Base-by-base conservation (phyloP, 2,888 invertebrate species). In the Nemoura dubitans region DNA sequence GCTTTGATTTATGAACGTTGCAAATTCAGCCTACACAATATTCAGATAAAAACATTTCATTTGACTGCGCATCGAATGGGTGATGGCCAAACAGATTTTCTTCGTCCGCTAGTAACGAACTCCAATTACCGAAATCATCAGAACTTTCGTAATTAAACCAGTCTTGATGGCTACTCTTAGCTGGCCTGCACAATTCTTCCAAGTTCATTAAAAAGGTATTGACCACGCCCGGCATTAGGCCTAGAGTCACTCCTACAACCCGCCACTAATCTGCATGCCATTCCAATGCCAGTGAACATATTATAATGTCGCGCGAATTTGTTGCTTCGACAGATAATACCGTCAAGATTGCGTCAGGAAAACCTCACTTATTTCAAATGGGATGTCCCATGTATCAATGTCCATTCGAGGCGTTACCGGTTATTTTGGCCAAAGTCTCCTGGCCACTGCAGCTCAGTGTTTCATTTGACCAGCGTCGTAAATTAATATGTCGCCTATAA, bases 401-500 rank as follows among this genome's bases (percentile, higher is more conserved):
- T 27, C 78, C 26, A 78, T 83, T 59, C 29, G 0, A 76, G 84
- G 84, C 59, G 83, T 83, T 25, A 28, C 83, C 76, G 16, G 84
- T 84, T 84, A 28, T 59, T 42, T 42, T 26, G 0, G 26, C 83
- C 26, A n/a, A 25, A 26, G 21, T 42, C 42, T 42, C 43, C n/a
- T n/a, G n/a, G n/a, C n/a, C n/a, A n/a, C n/a, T n/a, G n/a, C 26
- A 28, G 7, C 26, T 3, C 21, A 76, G 7, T 25, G 26, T 25
- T 25, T 76, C 26, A 76, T 25, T 76, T 25, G 76, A 76, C 28
- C 27, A n/a, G 16, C 6, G n/a, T 81, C 81, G 76, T 84, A 76
- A 84, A 84, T 84, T 76, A 76, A 84, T 29, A 81, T 84, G 84
- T 84, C 84, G 76, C 84, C 84, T 84, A 84, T 76, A 59, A 76